Evolutionary conservation across 2,888 invertebrate species (phyloP).

Genomic region (Acanthosepion pharaonis): DNA sequence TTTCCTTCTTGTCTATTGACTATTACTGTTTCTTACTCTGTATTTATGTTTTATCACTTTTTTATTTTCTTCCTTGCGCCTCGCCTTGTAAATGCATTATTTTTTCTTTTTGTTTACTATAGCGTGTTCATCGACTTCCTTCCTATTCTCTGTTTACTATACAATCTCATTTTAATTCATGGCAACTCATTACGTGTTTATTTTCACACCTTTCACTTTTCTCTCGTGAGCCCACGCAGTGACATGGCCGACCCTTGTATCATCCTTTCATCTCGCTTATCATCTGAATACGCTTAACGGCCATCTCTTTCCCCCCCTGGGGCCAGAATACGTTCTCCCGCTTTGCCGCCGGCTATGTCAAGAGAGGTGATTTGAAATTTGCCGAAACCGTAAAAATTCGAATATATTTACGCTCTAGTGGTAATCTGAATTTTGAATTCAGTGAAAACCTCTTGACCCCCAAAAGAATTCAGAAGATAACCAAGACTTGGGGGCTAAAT

Average conservation of each 20-base stretch:
- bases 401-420: not conserved
- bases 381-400: slow-evolving; percentile 10
- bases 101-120: no score
- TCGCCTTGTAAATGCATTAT: no score
- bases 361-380: slow-evolving; percentile 21
- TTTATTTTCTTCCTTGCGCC: no score
- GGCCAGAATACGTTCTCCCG: not conserved
- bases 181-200: not conserved
- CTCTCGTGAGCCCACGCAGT: not conserved
- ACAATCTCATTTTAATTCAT: not conserved
- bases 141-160: no score
- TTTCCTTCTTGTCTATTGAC: no score
- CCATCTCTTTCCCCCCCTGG: not conserved
- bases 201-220: slow-evolving; percentile 33
- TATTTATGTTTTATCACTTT: no score
- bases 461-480: not conserved
- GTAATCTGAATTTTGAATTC: not conserved
- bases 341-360: slow-evolving; percentile 22
- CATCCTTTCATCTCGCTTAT: not conserved
- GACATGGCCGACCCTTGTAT: not conserved
- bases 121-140: not conserved
- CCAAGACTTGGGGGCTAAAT: slow-evolving; percentile 22
- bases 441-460: not conserved
- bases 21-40: no score
- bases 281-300: slow-evolving; percentile 9